Percentiles rank a stretch among this genome's conserved stretches.
phyloP scores from a whole-genome alignment of 2,113 vertebrate genomes.

The Astatoreochromis straeleni region DNA sequence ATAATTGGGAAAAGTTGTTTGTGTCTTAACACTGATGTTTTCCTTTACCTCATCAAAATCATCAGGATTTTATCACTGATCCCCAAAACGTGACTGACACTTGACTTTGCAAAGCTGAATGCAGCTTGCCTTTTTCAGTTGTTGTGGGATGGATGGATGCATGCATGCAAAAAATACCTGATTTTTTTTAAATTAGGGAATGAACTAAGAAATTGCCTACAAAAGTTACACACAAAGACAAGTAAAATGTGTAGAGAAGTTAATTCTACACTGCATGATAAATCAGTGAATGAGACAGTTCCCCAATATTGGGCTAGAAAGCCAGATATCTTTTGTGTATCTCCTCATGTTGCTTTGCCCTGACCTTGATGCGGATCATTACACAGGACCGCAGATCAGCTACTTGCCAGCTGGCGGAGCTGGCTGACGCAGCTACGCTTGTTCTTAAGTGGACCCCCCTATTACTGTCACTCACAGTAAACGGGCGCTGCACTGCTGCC shows the following conservation, averaged over 20 bases:
- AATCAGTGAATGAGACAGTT: background rate
- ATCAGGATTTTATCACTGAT: conserved; percentile 19
- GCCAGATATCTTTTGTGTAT: conserved; percentile 48
- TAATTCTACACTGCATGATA: conserved; percentile 12
- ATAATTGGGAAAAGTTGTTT: conserved; percentile 53
- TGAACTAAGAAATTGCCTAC: background rate
- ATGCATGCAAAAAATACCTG: background rate
- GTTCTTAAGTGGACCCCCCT: conserved; percentile 55
- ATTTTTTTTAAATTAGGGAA: background rate
- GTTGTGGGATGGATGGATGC: background rate
- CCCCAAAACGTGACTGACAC: background rate
- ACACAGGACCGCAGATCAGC: conserved; percentile 50
- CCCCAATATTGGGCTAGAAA: conserved; percentile 38
- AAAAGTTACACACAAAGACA: background rate
- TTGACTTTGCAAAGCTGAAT: background rate
- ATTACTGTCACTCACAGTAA: conserved; percentile 61
- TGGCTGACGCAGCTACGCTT: conserved; percentile 26
- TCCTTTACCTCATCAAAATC: conserved; percentile 60
- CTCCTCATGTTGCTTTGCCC: conserved; percentile 40
- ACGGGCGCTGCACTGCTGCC: conserved; percentile 19
- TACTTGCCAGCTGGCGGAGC: conserved; percentile 46
- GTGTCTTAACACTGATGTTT: conserved; percentile 38
- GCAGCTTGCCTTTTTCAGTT: background rate
- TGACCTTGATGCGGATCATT: conserved; percentile 57
- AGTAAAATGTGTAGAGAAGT: background rate